phyloP scores from a whole-genome alignment of 2,113 vertebrate genomes.

The Tachysurus fulvidraco region DNA sequence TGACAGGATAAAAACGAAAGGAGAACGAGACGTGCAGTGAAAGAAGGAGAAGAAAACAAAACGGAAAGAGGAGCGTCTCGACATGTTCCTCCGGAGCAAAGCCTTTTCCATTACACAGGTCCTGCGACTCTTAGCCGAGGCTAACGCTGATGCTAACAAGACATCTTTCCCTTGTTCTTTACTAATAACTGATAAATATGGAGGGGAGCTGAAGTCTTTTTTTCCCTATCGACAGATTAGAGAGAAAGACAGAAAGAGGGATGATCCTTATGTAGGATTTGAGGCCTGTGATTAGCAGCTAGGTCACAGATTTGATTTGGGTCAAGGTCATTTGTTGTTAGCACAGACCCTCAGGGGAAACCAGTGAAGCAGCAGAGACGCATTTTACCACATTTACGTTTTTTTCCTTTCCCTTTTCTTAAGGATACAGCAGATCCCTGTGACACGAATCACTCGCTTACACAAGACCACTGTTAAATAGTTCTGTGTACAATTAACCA shows the following conservation, averaged over 20 bases:
- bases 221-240: conserved; percentile 1
- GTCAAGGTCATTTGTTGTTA: conserved; percentile 54
- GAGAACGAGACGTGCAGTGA: conserved; percentile 11
- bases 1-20: conserved; percentile 1
- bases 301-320: conserved; percentile 62
- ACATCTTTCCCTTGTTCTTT: conserved; percentile 47
- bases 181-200: conserved; percentile 51
- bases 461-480: background rate
- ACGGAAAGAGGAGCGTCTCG: background rate
- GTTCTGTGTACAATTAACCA: background rate
- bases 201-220: conserved; percentile 37
- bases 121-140: conserved; percentile 43
- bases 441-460: background rate
- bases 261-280: conserved; percentile 23
- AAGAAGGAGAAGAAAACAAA: conserved; percentile 17
- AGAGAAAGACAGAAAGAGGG: conserved; percentile 39
- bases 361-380: background rate
- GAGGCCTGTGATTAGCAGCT: conserved; percentile 57
- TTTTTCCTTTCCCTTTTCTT: background rate
- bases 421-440: background rate
- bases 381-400: background rate
- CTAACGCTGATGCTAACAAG: conserved; percentile 53
- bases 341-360: background rate
- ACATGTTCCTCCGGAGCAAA: background rate
- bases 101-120: background rate